Evolutionary conservation across 2,113 vertebrate genomes (phyloP), one percentile per base, ranked within the genome.

Genomic region (Lagopus leucura): DNA sequence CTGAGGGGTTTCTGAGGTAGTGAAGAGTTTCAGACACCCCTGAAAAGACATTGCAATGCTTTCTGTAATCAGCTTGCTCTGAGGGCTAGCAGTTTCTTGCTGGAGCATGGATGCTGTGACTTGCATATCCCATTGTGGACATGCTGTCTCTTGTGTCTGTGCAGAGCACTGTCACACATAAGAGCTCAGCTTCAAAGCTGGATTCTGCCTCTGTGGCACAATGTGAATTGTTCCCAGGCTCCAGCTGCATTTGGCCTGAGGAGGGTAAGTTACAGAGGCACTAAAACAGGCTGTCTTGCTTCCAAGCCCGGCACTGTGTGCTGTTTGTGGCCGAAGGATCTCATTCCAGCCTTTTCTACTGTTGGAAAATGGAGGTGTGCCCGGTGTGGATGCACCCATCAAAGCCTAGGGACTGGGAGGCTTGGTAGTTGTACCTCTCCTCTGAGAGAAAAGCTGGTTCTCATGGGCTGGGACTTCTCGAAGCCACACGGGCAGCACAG

Each of bases 111-210:
- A 32, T 84, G 32, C 45, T 82, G 55, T 64, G 45, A 32, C 43
- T 89, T 50, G 45, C 60, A 69, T 47, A 55, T 89, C 34, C 19
- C 28, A 36, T 50, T 15, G 20, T 16, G 70, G 43, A 25, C 63
- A 77, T 47, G 47, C 64, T 89, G 20, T 40, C 27, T 70, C 78
- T 48, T 64, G 17, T 85, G 52, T 52, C 61, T 72, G 10, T 82
- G 74, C 48, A 79, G 81, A 72, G 48, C 47, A 32, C 32, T 47
- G 57, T 28, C n/a, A 52, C 58, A 25, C 52, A 82, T 65, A 58
- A 82, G 90, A 79, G 66, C 67, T 91, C 89, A 48, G 82, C 21
- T 70, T 82, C 32, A 60, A 71, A 91, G 78, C 28, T 48, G n/a
- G 67, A 48, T 45, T 88, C 79, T 77, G 64, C 72, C 0, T 1